phyloP scores from a whole-genome alignment of 2,113 vertebrate genomes.

The Arvicanthis niloticus region DNA sequence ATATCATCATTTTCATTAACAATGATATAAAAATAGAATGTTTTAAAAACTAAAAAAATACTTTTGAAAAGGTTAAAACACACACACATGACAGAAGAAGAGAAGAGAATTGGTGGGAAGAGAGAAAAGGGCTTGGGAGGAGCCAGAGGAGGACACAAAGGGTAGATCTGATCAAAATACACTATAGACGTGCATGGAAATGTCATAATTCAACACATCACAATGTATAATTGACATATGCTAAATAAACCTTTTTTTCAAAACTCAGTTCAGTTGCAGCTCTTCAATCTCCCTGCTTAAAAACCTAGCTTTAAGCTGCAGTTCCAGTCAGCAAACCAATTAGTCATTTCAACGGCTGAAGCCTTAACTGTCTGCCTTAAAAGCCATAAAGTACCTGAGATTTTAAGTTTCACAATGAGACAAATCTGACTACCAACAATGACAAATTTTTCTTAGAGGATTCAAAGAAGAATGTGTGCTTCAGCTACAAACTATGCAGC shows the following conservation, averaged over 20 bases:
- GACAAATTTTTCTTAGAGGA: not conserved
- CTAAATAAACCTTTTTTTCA: not conserved
- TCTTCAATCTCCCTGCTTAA: not conserved
- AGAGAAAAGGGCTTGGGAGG: not conserved
- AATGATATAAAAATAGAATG: not conserved
- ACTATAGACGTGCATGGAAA: not conserved
- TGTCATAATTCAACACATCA: not conserved
- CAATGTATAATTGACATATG: not conserved
- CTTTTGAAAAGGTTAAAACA: not conserved
- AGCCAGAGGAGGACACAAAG: too few species aligned
- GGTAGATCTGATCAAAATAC: not conserved
- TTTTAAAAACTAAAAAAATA: not conserved
- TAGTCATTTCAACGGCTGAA: conserved; percentile 14
- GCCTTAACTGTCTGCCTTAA: conserved; percentile 25
- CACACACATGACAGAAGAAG: not conserved
- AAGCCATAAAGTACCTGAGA: conserved; percentile 12
- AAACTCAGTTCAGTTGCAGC: not conserved
- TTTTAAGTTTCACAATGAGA: conserved; percentile 41
- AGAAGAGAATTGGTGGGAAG: too few species aligned
- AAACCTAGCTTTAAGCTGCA: not conserved
- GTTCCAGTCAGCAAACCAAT: not conserved
- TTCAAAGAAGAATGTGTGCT: conserved; percentile 14
- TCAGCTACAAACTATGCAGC: not conserved
- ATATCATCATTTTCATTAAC: not conserved
- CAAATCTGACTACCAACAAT: conserved; percentile 37